Percentiles rank a stretch among this genome's conserved stretches.
Conservation (phyloP, 2,113 vertebrate species). For the Indri indri region DNA sequence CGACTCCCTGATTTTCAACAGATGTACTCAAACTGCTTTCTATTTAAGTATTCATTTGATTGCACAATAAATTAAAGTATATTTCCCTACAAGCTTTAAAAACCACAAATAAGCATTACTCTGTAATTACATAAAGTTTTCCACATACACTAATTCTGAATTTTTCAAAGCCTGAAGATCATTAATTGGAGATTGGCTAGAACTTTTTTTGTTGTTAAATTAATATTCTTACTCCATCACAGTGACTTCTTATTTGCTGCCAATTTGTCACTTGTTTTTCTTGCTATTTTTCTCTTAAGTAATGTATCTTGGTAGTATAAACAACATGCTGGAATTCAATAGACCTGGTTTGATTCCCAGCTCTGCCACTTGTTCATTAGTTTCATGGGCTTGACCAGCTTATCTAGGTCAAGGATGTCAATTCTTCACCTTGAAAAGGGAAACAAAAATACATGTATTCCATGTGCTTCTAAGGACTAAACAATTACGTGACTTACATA, state of each 20-base stretch:
- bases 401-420: background rate
- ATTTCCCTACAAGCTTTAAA: background rate
- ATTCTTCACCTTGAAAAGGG: background rate
- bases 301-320: background rate
- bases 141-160: background rate
- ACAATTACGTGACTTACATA: background rate
- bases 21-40: background rate
- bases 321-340: background rate
- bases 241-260: background rate
- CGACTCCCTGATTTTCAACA: background rate
- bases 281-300: background rate
- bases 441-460: background rate
- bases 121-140: background rate
- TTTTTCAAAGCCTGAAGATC: background rate
- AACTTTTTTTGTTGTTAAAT: background rate
- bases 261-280: background rate
- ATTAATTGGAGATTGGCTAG: background rate
- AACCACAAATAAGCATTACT: background rate
- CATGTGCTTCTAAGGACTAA: background rate
- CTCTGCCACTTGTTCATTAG: background rate
- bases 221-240: background rate
- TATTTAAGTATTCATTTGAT: conserved; percentile 4
- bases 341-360: background rate
- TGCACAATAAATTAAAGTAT: background rate
- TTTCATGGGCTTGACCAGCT: background rate